These are phyloP conservation scores for Ostrea denselamellosa DNA, from an alignment of 1,140 invertebrate genomes.

Conservation along the genomic window DNA sequence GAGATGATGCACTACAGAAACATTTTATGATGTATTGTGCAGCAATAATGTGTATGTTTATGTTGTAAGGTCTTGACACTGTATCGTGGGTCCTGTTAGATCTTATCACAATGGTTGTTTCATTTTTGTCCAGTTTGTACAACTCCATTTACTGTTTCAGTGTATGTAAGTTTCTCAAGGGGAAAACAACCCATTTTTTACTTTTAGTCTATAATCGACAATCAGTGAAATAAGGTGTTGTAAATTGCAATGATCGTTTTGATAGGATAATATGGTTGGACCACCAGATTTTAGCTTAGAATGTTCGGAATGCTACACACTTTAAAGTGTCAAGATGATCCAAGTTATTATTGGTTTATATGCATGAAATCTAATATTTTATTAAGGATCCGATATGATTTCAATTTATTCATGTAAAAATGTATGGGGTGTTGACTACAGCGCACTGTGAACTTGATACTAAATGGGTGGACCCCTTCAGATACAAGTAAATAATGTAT, in stretches of 20 bases:
- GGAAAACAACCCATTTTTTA: neutral
- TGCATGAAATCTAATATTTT: constrained; percentile 31
- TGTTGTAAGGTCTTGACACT: neutral
- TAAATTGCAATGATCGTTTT: neutral
- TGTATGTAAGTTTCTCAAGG: neutral
- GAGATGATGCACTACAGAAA: neutral
- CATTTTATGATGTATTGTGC: neutral
- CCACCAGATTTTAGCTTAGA: neutral
- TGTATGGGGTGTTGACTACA: constrained; percentile 15
- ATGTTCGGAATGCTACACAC: neutral
- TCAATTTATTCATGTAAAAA: constrained; percentile 31
- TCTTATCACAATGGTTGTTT: neutral
- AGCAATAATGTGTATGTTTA: constrained; percentile 7
- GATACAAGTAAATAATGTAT: constrained; percentile 28
- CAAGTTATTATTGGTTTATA: constrained; percentile 21
- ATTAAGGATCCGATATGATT: constrained; percentile 32
- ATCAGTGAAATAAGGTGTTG: neutral
- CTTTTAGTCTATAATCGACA: neutral
- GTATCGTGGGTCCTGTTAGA: neutral
- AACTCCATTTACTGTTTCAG: neutral
- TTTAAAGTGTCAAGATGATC: constrained; percentile 22
- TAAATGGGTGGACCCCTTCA: constrained; percentile 32
- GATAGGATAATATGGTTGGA: neutral
- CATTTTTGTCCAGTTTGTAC: constrained; percentile 11
- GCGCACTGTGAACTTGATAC: constrained; percentile 27